phyloP scores from a whole-genome alignment of 2,113 vertebrate species.

The Galbula dea region DNA sequence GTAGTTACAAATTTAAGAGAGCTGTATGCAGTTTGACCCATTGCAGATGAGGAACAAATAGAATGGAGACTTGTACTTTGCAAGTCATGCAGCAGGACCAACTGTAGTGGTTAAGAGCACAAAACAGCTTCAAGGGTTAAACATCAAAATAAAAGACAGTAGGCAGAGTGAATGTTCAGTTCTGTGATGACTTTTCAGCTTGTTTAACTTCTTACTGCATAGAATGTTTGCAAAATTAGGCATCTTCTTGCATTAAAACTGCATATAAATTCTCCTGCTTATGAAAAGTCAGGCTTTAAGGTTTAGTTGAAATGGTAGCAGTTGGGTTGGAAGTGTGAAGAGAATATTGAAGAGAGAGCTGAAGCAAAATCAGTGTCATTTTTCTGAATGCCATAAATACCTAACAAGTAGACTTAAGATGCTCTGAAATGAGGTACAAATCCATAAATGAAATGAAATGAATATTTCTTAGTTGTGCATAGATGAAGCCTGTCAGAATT shows the following conservation, averaged over 20 bases:
- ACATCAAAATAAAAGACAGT: background rate
- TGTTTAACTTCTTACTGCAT: background rate
- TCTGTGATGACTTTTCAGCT: background rate
- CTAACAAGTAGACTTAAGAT: background rate
- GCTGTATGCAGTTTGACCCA: background rate
- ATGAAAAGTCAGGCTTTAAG: background rate
- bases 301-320: background rate
- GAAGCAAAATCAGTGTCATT: background rate
- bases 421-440: background rate
- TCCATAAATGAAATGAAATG: background rate
- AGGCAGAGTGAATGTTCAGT: background rate
- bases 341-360: background rate
- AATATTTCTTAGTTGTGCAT: background rate
- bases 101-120: background rate
- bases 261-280: background rate
- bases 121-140: background rate
- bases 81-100: background rate
- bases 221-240: background rate
- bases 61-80: background rate
- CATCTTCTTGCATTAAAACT: background rate
- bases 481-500: background rate
- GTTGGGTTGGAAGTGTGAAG: background rate
- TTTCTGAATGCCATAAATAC: background rate
- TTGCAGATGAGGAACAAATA: background rate
- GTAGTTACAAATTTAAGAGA: background rate